A percentile compares a stretch with the other conserved stretches of the same genome.
Evolutionary conservation across 2,888 invertebrate species (phyloP).

Genomic region (Galerucella calmariensis): DNA sequence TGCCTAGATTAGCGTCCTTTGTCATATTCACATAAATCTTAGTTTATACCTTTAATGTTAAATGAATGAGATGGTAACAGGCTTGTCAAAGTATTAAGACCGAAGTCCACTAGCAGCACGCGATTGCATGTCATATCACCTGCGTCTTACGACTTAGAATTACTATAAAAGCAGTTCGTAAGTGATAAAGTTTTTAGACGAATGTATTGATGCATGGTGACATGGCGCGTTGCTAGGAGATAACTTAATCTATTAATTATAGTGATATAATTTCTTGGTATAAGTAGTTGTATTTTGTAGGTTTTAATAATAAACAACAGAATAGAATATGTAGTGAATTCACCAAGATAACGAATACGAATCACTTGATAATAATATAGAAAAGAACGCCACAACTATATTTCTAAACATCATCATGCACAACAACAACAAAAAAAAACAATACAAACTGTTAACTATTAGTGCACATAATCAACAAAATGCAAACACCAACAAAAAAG

Average conservation of each 20-base stretch:
- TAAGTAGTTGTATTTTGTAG: neutral
- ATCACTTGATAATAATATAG: neutral
- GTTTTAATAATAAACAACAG: neutral
- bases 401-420: conserved; percentile 41
- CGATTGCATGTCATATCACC: too few relatives aligned
- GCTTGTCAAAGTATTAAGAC: too few relatives aligned
- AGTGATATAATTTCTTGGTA: neutral
- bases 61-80: too few relatives aligned
- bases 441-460: conserved; percentile 41
- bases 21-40: too few relatives aligned
- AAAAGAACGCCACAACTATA: conserved; percentile 19
- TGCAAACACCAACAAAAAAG: conserved; percentile 44
- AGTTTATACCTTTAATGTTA: too few relatives aligned
- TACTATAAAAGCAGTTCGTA: too few relatives aligned
- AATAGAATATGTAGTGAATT: neutral
- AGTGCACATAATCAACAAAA: conserved; percentile 47
- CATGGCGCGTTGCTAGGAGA: too few relatives aligned
- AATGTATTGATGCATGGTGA: too few relatives aligned
- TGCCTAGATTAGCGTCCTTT: too few relatives aligned
- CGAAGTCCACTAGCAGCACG: too few relatives aligned
- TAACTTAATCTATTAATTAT: neutral
- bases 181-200: too few relatives aligned
- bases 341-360: conserved; percentile 5
- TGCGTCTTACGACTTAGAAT: too few relatives aligned
- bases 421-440: conserved; percentile 27